phyloP scores from a whole-genome alignment of 2,888 invertebrate genomes.

The Taenaris catops region DNA sequence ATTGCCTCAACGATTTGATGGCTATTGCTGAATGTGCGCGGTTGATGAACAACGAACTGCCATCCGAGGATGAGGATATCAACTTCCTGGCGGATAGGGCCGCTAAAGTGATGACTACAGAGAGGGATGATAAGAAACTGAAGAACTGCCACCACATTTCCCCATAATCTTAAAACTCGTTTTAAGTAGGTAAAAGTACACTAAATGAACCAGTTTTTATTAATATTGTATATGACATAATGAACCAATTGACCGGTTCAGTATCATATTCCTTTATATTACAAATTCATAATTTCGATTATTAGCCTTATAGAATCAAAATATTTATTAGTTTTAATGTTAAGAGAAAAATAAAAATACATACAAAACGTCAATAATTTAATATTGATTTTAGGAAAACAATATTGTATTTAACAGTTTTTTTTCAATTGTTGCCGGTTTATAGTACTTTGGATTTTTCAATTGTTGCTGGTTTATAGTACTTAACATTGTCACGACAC shows the following conservation, averaged over 20 bases:
- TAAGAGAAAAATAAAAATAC: no score
- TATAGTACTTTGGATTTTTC: no score
- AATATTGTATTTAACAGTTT: no score
- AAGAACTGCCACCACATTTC: constrained; percentile 61
- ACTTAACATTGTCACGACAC: no score
- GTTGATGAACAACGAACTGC: constrained; percentile 44
- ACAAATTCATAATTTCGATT: constrained; percentile 1
- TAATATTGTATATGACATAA: constrained; percentile 10
- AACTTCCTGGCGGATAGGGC: constrained; percentile 65
- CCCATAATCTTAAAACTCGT: constrained; percentile 40
- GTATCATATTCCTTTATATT: constrained; percentile 3
- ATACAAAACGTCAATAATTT: no score
- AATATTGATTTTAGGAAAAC: no score
- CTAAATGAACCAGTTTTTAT: constrained; percentile 7
- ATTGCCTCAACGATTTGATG: constrained; percentile 69
- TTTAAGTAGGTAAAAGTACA: constrained; percentile 38
- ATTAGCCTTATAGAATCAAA: no score
- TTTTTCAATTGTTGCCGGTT: no score
- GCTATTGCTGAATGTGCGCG: constrained; percentile 57
- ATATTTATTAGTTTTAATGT: no score
- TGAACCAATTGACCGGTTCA: constrained; percentile 7
- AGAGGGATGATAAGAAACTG: constrained; percentile 40
- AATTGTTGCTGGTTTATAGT: no score
- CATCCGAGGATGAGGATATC: constrained; percentile 57
- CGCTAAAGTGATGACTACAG: constrained; percentile 66